These are phyloP conservation scores for Hedya salicella DNA, from an alignment of 2,888 invertebrate species.

Conservation along the genomic window DNA sequence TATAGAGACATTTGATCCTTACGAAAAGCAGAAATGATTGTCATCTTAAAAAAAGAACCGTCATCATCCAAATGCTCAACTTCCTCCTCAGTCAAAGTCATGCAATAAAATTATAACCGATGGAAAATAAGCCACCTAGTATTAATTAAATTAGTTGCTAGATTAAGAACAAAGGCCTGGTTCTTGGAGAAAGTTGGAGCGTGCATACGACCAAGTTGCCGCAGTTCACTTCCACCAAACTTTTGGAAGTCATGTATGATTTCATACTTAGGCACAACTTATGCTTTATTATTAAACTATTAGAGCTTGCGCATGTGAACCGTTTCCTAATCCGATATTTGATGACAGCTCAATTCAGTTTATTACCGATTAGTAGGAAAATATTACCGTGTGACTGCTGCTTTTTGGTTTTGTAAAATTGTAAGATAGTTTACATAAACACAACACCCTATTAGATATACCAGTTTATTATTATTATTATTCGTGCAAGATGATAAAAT, in stretches of 20 bases:
- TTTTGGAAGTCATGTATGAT: slow-evolving; percentile 38
- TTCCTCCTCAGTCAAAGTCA: not conserved
- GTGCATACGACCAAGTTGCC: slow-evolving; percentile 34
- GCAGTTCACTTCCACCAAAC: slow-evolving; percentile 36
- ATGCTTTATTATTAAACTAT: slow-evolving; percentile 28
- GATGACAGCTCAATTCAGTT: too few relatives aligned
- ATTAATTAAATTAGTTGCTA: slow-evolving; percentile 36
- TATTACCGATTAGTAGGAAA: too few relatives aligned
- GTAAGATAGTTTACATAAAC: too few relatives aligned
- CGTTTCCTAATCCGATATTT: not conserved
- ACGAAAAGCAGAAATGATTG: too few relatives aligned
- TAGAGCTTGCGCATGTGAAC: slow-evolving; percentile 6
- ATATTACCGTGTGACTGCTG: too few relatives aligned
- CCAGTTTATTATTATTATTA: too few relatives aligned
- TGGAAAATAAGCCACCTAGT: slow-evolving; percentile 5
- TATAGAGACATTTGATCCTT: too few relatives aligned
- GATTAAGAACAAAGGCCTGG: slow-evolving; percentile 33
- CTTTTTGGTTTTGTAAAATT: too few relatives aligned
- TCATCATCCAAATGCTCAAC: too few relatives aligned
- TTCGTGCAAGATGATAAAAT: not conserved
- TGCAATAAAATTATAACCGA: not conserved
- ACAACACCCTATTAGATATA: too few relatives aligned
- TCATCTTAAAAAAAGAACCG: too few relatives aligned
- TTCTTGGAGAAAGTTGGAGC: slow-evolving; percentile 27
- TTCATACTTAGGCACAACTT: slow-evolving; percentile 36